Evolutionary conservation across 1,140 invertebrate species (phyloP).

Genomic region (Chelonus insularis): DNA sequence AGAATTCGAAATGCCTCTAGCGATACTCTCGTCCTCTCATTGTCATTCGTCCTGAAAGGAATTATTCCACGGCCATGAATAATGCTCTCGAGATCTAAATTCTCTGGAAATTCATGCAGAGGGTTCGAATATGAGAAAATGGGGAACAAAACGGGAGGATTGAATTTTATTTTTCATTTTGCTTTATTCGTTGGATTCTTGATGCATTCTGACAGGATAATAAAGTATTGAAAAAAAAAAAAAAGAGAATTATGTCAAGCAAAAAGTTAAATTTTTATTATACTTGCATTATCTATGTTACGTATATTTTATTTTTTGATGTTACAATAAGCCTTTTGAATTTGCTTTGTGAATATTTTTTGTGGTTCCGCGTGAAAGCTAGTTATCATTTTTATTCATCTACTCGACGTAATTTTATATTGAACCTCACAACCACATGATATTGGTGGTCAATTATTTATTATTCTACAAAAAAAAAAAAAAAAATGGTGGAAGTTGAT

Average conservation of each 20-base stretch:
- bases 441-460: no score
- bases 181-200: background rate
- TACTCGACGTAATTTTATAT: no score
- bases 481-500: background rate
- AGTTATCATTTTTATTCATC: no score
- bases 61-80: conserved; percentile 23
- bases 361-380: no score
- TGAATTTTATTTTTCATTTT: background rate
- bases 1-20: conserved; percentile 17
- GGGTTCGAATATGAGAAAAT: conserved; percentile 12
- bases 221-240: background rate
- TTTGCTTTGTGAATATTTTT: no score
- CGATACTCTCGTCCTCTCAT: conserved; percentile 18
- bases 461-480: no score
- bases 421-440: no score
- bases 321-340: no score
- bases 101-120: conserved; percentile 9
- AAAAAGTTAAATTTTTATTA: background rate
- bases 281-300: background rate
- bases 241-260: background rate
- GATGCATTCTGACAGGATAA: background rate
- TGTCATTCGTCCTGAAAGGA: conserved; percentile 19
- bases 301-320: background rate
- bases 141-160: background rate
- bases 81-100: conserved; percentile 17